These are phyloP conservation scores for Drosophila tripunctata DNA, from an alignment of 2,888 invertebrate genomes.

Conservation along the genomic window DNA sequence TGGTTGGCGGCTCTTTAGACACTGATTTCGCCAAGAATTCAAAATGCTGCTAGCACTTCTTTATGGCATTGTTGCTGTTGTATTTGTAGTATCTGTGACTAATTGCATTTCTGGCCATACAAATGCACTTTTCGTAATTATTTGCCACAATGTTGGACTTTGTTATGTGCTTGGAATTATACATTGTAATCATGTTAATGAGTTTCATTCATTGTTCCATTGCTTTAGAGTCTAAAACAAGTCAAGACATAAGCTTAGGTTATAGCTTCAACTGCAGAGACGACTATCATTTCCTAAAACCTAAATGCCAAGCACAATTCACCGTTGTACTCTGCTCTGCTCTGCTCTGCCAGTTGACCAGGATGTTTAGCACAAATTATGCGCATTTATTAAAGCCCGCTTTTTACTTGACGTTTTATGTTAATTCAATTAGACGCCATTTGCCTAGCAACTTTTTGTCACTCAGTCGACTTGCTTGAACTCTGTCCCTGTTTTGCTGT, in stretches of 20 bases:
- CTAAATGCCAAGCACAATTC: slow-evolving; percentile 66
- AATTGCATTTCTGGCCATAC: slow-evolving; percentile 70
- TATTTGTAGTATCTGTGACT: slow-evolving; percentile 67
- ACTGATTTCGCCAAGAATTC: slow-evolving; percentile 64
- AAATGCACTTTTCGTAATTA: slow-evolving; percentile 77
- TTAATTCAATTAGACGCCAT: slow-evolving; percentile 71
- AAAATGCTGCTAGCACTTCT: slow-evolving; percentile 39
- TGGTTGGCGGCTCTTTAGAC: slow-evolving; percentile 16
- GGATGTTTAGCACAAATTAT: slow-evolving; percentile 59
- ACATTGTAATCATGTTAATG: slow-evolving; percentile 77
- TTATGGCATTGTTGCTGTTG: slow-evolving; percentile 27
- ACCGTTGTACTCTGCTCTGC: too few species aligned
- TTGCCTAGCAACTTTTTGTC: slow-evolving; percentile 45
- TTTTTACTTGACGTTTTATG: slow-evolving; percentile 66
- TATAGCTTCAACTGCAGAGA: background rate
- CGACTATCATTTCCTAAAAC: slow-evolving; percentile 54
- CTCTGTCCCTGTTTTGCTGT: slow-evolving; percentile 41
- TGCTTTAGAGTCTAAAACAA: slow-evolving; percentile 36
- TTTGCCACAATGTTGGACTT: slow-evolving; percentile 54
- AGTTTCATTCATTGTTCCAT: slow-evolving; percentile 42
- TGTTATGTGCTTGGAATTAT: slow-evolving; percentile 51
- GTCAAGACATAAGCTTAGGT: background rate
- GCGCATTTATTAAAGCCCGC: slow-evolving; percentile 61
- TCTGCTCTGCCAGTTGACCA: slow-evolving; percentile 56
- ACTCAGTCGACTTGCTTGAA: slow-evolving; percentile 36